phyloP scores from a whole-genome alignment of 2,888 invertebrate species.

The Latheticus oryzae region DNA sequence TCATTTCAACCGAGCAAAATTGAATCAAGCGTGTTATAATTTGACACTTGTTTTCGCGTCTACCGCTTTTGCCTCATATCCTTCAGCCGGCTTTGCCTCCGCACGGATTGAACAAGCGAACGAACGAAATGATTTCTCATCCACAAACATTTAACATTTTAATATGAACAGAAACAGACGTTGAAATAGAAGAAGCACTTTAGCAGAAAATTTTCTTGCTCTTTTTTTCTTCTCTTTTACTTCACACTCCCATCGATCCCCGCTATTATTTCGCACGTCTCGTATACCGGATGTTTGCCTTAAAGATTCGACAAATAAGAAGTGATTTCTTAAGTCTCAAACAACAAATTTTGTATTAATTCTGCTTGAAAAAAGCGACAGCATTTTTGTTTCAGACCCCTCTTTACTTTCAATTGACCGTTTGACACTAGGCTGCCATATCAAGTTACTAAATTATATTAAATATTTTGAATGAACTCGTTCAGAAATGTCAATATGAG shows the following conservation, averaged over 20 bases:
- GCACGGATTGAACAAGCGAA: slow-evolving; percentile 9
- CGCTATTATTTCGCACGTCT: slow-evolving; percentile 32
- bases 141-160: slow-evolving; percentile 27
- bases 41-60: slow-evolving; percentile 48
- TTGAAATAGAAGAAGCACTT: slow-evolving; percentile 29
- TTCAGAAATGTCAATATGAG: slow-evolving; percentile 35
- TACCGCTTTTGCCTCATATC: slow-evolving; percentile 20
- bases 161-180: slow-evolving; percentile 27
- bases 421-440: slow-evolving; percentile 39
- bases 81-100: slow-evolving; percentile 15
- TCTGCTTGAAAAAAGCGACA: slow-evolving; percentile 26
- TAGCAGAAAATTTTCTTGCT: slow-evolving; percentile 11
- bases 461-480: slow-evolving; percentile 40
- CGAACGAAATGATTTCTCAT: slow-evolving; percentile 26
- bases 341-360: slow-evolving; percentile 28
- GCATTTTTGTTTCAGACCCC: slow-evolving; percentile 32
- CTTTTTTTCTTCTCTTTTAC: slow-evolving; percentile 3
- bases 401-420: slow-evolving; percentile 38
- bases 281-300: slow-evolving; percentile 43
- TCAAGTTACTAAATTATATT: slow-evolving; percentile 41
- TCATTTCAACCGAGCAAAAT: slow-evolving; percentile 24
- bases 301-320: slow-evolving; percentile 44
- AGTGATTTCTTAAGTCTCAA: slow-evolving; percentile 44
- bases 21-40: slow-evolving; percentile 43
- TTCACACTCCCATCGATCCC: slow-evolving; percentile 12